phyloP scores from a whole-genome alignment of 2,797 vertebrate genomes.

The Gadopsis marmoratus region DNA sequence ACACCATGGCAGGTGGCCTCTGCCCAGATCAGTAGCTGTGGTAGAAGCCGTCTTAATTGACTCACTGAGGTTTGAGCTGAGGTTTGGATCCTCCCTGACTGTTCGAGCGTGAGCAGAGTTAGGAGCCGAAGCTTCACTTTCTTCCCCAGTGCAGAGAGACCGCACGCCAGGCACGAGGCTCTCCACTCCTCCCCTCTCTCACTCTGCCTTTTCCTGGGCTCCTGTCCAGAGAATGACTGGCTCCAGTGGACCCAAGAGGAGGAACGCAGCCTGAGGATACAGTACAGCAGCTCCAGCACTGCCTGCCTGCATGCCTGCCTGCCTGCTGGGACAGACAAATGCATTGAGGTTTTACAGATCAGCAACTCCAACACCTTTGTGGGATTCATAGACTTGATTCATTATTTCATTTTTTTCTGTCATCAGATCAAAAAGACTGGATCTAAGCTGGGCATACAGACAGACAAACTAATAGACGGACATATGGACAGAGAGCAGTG shows the following conservation, averaged over 20 bases:
- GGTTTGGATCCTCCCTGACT: conserved; percentile 72
- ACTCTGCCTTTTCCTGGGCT: conserved; percentile 75
- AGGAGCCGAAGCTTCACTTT: conserved; percentile 71
- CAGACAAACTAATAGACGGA: conserved; percentile 68
- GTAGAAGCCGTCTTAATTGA: conserved; percentile 54
- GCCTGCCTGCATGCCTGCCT: conserved; percentile 42
- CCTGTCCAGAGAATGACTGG: conserved; percentile 75
- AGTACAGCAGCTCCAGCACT: conserved; percentile 54
- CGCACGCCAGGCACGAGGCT: conserved; percentile 82
- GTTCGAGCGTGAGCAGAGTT: conserved; percentile 65
- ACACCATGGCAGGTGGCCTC: conserved; percentile 65
- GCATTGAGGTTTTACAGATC: conserved; percentile 60
- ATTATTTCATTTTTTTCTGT: conserved; percentile 35
- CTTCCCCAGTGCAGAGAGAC: conserved; percentile 62
- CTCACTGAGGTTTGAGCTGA: conserved; percentile 68
- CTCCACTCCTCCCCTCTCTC: conserved; percentile 69
- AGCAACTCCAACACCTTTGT: conserved; percentile 49
- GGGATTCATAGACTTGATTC: conserved; percentile 34
- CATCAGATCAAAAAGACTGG: conserved; percentile 46
- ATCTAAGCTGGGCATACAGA: conserved; percentile 51
- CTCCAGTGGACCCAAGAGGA: conserved; percentile 75
- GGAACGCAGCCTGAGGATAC: conserved; percentile 69
- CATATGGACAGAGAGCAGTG: conserved; percentile 72
- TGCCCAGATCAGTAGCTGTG: conserved; percentile 67
- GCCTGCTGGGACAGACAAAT: conserved; percentile 53